phyloP scores from a whole-genome alignment of 2,888 invertebrate species.

The Ceriagrion tenellum region DNA sequence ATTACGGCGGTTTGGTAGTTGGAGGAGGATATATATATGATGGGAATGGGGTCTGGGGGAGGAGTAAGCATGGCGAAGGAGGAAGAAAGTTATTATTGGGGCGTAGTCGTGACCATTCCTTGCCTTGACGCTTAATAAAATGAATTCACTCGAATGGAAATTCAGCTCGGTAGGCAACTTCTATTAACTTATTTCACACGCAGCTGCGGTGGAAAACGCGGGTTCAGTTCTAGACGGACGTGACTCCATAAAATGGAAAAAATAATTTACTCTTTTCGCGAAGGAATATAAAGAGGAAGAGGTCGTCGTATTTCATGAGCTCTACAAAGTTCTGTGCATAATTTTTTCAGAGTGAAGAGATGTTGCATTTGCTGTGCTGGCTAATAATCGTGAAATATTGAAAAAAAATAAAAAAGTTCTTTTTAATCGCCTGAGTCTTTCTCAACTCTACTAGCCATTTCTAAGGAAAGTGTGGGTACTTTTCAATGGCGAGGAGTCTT shows the following conservation, averaged over 20 bases:
- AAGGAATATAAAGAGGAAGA: too few relatives aligned
- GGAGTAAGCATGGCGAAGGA: not conserved
- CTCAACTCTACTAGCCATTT: too few relatives aligned
- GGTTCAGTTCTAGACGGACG: not conserved
- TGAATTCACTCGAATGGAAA: not conserved
- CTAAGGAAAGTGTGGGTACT: too few relatives aligned
- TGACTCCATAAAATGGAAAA: not conserved
- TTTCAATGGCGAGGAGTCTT: too few relatives aligned
- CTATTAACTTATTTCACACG: not conserved
- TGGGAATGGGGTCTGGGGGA: not conserved
- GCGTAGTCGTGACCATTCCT: not conserved
- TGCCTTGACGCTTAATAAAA: conserved; percentile 4
- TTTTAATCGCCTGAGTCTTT: too few relatives aligned
- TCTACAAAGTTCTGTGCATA: too few relatives aligned
- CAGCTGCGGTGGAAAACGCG: not conserved
- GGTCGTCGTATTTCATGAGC: too few relatives aligned
- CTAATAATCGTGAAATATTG: too few relatives aligned
- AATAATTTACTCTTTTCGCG: not conserved
- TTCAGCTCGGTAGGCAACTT: not conserved
- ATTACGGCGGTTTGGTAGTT: not conserved
- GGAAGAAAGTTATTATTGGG: conserved; percentile 10
- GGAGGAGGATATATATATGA: not conserved
- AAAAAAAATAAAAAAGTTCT: too few relatives aligned
- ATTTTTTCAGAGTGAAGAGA: too few relatives aligned
- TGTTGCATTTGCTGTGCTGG: too few relatives aligned